These are phyloP conservation scores for Pogonocherus hispidulus DNA, from an alignment of 2,888 invertebrate genomes.

Conservation along the genomic window DNA sequence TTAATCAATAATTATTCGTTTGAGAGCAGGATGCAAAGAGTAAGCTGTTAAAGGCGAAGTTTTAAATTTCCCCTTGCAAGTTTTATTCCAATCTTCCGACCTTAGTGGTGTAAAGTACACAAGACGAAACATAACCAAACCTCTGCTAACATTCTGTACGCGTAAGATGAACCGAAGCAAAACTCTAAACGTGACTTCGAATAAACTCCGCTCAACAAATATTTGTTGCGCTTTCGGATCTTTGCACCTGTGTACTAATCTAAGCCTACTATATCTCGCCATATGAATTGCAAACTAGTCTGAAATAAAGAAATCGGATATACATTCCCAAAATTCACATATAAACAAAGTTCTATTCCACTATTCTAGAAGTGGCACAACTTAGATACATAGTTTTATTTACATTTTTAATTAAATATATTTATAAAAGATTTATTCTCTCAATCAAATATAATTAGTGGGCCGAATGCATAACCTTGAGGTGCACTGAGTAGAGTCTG, in stretches of 20 bases:
- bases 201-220: slow-evolving; percentile 67
- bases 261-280: slow-evolving; percentile 31
- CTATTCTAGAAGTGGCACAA: too few relatives aligned
- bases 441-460: too few relatives aligned
- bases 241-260: slow-evolving; percentile 64
- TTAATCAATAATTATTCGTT: slow-evolving; percentile 50
- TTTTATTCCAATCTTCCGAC: slow-evolving; percentile 56
- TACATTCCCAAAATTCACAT: too few relatives aligned
- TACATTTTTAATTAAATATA: too few relatives aligned
- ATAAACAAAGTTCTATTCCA: too few relatives aligned
- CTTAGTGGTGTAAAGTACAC: slow-evolving; percentile 54
- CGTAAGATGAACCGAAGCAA: slow-evolving; percentile 67
- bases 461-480: too few relatives aligned
- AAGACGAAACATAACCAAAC: slow-evolving; percentile 41
- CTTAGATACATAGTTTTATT: too few relatives aligned
- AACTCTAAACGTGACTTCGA: slow-evolving; percentile 67
- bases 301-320: too few relatives aligned
- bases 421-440: too few relatives aligned
- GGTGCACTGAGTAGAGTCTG: too few relatives aligned
- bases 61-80: slow-evolving; percentile 48
- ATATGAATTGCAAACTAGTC: slow-evolving; percentile 2
- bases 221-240: slow-evolving; percentile 67
- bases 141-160: slow-evolving; percentile 61
- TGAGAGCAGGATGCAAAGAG: slow-evolving; percentile 41
- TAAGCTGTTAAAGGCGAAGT: slow-evolving; percentile 24